Conservation (phyloP, 2,888 invertebrate genomes). For the Ferdinandea cuprea region DNA sequence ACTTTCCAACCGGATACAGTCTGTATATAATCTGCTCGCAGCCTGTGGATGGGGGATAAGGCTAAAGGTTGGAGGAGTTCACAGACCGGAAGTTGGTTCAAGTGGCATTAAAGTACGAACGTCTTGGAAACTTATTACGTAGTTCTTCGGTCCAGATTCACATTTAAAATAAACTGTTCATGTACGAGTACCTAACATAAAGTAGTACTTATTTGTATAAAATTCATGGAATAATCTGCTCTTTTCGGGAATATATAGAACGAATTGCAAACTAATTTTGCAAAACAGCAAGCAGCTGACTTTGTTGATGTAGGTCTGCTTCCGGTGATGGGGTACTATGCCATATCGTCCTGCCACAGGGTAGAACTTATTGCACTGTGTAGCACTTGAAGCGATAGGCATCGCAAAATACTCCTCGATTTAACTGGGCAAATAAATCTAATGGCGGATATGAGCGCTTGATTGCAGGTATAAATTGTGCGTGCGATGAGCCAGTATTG, state of each 20-base stretch:
- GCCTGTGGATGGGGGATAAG: background rate
- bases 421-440: constrained; percentile 51
- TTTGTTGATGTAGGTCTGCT: constrained; percentile 62
- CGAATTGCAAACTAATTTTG: constrained; percentile 15
- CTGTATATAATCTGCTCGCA: background rate
- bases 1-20: constrained; percentile 33
- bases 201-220: background rate
- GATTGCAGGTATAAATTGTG: constrained; percentile 30
- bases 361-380: constrained; percentile 20
- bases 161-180: no score
- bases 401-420: constrained; percentile 51
- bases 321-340: background rate
- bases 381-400: constrained; percentile 25
- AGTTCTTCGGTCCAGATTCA: no score
- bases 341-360: background rate
- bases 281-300: constrained; percentile 21
- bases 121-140: constrained; percentile 64
- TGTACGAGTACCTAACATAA: constrained; percentile 5
- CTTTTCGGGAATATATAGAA: constrained; percentile 23
- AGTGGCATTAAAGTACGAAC: constrained; percentile 56
- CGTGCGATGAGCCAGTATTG: background rate
- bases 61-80: background rate
- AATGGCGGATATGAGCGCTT: constrained; percentile 26
- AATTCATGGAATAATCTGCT: constrained; percentile 33
- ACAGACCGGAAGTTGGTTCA: constrained; percentile 48